These are phyloP conservation scores for Gymnopithys bicolor DNA, from an alignment of 2,797 vertebrate species.

Conservation along the genomic window DNA sequence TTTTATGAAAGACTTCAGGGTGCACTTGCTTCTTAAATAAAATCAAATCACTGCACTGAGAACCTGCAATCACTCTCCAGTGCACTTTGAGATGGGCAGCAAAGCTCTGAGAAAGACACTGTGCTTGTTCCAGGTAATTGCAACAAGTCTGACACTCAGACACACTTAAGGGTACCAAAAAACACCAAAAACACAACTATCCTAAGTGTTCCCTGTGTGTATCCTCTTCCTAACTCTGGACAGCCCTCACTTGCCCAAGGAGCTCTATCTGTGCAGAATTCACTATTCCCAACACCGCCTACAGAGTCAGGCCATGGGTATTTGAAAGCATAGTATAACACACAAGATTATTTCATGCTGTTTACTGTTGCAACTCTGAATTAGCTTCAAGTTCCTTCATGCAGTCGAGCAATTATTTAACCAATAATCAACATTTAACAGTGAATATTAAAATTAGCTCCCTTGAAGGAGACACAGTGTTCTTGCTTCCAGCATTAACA, in stretches of 20 bases:
- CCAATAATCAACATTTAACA: slow-evolving; percentile 46
- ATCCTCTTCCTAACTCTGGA: background rate
- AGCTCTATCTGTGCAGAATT: background rate
- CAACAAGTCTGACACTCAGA: background rate
- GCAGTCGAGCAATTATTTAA: slow-evolving; percentile 33
- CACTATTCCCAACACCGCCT: accelerated
- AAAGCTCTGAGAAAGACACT: background rate
- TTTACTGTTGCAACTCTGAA: slow-evolving; percentile 1
- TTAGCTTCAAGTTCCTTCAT: background rate
- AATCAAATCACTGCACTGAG: background rate
- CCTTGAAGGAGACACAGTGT: background rate
- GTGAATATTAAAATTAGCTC: slow-evolving; percentile 31
- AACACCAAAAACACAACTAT: background rate
- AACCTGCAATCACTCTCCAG: background rate
- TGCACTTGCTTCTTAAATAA: background rate
- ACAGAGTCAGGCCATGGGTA: background rate
- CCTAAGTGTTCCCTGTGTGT: background rate
- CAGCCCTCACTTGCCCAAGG: background rate
- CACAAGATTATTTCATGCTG: background rate
- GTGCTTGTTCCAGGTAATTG: background rate
- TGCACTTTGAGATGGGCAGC: background rate
- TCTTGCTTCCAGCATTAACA: slow-evolving; percentile 44
- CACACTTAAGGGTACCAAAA: background rate
- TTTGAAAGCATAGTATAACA: background rate
- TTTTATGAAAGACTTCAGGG: background rate